These are phyloP conservation scores for Pangasianodon hypophthalmus DNA, from an alignment of 2,113 vertebrate species.

Conservation along the genomic window DNA sequence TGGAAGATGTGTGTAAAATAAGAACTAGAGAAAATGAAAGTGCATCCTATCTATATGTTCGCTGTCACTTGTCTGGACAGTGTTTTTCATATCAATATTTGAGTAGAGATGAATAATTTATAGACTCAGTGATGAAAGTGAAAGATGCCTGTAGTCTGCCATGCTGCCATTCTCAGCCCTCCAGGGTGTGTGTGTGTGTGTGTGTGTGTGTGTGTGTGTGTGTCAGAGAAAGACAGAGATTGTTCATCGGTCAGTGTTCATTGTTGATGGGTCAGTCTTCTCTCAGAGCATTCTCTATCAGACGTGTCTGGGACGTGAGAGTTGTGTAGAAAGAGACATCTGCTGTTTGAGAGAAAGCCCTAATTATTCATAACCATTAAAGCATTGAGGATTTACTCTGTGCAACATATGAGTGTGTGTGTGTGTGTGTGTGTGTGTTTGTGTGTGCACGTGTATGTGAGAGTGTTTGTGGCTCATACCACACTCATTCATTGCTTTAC, in stretches of 20 bases:
- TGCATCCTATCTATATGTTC: constrained; percentile 39
- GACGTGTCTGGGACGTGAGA: constrained; percentile 57
- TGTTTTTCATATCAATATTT: constrained; percentile 74
- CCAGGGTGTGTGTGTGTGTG: constrained; percentile 41
- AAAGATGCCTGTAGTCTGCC: constrained; percentile 48
- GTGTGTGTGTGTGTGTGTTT: constrained; percentile 58
- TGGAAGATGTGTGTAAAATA: constrained; percentile 4
- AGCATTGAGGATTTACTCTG: constrained; percentile 74
- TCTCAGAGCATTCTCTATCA: constrained; percentile 48
- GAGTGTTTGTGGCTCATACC: constrained; percentile 57
- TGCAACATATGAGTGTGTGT: constrained; percentile 67
- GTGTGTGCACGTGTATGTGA: constrained; percentile 4
- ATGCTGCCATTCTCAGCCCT: constrained; percentile 52
- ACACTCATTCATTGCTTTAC: not conserved
- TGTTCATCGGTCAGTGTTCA: constrained; percentile 45
- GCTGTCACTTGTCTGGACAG: constrained; percentile 50
- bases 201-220: constrained; percentile 33
- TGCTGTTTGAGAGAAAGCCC: constrained; percentile 78
- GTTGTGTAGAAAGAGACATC: constrained; percentile 76
- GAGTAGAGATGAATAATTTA: constrained; percentile 68
- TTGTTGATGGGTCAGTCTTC: constrained; percentile 55
- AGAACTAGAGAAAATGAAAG: constrained; percentile 31
- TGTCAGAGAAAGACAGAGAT: constrained; percentile 26
- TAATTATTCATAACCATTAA: constrained; percentile 82
- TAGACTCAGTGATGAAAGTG: constrained; percentile 58